Percentiles rank a stretch among this genome's conserved stretches.
Conservation (phyloP, 1,140 invertebrate species). For the Medauroidea extradentata region DNA sequence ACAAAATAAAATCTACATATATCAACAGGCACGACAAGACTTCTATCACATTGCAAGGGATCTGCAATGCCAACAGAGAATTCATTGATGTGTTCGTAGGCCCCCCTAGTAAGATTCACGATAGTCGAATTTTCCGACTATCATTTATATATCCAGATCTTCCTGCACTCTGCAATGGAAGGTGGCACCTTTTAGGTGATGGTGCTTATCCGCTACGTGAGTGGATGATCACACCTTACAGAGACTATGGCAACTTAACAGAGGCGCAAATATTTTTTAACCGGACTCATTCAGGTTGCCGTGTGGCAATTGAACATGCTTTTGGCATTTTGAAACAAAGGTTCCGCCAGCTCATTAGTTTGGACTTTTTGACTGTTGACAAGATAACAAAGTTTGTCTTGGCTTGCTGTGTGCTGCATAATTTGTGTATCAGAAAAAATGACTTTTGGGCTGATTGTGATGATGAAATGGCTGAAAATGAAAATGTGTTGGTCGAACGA, state of each 20-base stretch:
- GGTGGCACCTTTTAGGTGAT: constrained; percentile 36
- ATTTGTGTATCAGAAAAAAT: not conserved
- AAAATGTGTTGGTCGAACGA: not conserved
- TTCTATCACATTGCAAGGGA: constrained; percentile 31
- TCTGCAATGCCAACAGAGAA: constrained; percentile 24
- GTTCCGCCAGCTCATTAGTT: not conserved
- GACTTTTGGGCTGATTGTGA: constrained; percentile 1
- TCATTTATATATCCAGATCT: constrained; percentile 19
- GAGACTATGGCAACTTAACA: constrained; percentile 33
- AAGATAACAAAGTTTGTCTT: not conserved
- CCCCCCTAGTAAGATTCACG: constrained; percentile 30
- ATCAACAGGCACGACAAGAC: constrained; percentile 30
- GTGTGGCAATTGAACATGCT: constrained; percentile 34
- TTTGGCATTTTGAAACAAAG: constrained; percentile 19
- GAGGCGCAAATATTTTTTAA: constrained; percentile 31
- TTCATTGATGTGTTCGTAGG: constrained; percentile 32
- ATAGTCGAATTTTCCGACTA: constrained; percentile 26
- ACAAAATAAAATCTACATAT: constrained; percentile 28
- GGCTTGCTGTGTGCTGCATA: constrained; percentile 1
- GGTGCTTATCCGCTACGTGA: constrained; percentile 32
- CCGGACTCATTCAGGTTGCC: constrained; percentile 20
- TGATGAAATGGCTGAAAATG: not conserved
- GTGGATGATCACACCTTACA: constrained; percentile 33
- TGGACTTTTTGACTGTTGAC: not conserved
- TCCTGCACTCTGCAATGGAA: not conserved